These are phyloP conservation scores for Synergus gifuensis DNA, from an alignment of 2,888 invertebrate species.

Conservation along the genomic window DNA sequence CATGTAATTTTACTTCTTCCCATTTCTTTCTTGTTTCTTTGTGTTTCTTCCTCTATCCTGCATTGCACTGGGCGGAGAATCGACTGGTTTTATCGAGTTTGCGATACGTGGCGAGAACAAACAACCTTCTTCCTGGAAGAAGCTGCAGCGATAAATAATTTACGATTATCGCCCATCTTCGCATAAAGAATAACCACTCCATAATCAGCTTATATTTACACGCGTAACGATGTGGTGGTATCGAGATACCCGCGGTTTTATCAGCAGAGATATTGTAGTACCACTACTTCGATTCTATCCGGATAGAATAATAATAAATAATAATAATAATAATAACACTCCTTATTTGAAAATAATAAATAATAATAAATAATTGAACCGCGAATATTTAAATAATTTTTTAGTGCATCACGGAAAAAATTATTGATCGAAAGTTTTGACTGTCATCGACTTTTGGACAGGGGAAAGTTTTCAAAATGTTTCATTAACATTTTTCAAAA, in stretches of 20 bases:
- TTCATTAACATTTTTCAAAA: too few species aligned
- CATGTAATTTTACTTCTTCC: background rate
- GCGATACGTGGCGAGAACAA: conserved; percentile 23
- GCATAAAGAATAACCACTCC: background rate
- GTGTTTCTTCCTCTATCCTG: background rate
- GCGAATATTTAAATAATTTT: too few species aligned
- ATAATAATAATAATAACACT: too few species aligned
- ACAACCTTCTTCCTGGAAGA: conserved; percentile 18
- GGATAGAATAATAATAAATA: too few species aligned
- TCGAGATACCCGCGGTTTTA: background rate
- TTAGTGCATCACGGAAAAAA: too few species aligned
- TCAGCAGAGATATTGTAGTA: background rate
- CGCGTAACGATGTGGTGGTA: background rate
- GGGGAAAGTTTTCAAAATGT: too few species aligned
- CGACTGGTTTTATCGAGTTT: conserved; percentile 26
- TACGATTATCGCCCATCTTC: background rate
- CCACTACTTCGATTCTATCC: background rate
- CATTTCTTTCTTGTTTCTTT: background rate
- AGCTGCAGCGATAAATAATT: conserved; percentile 15
- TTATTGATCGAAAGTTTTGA: too few species aligned
- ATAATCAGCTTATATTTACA: background rate
- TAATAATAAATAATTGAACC: too few species aligned
- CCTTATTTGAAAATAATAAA: too few species aligned
- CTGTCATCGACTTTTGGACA: too few species aligned
- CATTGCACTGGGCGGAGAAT: background rate